These are phyloP conservation scores for Plutella xylostella DNA, from an alignment of 2,888 invertebrate species.

Conservation along the genomic window DNA sequence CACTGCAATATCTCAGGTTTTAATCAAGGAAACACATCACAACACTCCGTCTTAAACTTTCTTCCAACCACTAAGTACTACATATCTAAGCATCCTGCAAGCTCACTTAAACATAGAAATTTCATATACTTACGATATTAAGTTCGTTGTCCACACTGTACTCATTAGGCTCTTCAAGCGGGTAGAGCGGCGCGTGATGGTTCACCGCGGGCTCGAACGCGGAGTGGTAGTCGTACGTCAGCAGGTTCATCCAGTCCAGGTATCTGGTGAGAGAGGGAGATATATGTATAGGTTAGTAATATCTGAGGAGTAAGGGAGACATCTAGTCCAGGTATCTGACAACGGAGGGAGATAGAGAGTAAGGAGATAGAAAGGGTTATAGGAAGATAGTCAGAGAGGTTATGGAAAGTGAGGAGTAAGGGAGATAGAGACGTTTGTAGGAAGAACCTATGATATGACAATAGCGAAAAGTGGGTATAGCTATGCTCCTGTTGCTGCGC, in stretches of 20 bases:
- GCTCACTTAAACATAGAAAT: no score
- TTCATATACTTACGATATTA: constrained; percentile 89
- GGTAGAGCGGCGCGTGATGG: constrained; percentile 89
- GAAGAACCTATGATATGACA: no score
- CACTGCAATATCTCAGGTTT: no score
- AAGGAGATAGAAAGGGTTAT: background rate
- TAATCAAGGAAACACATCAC: no score
- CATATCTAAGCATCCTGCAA: no score
- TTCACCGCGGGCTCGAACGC: constrained; percentile 92
- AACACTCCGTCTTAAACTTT: no score
- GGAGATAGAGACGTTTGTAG: no score
- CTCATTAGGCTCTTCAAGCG: constrained; percentile 84
- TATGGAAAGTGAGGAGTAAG: background rate
- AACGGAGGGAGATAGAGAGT: background rate
- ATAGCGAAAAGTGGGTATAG: no score
- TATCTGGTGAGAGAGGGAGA: constrained; percentile 61
- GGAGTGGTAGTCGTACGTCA: constrained; percentile 94
- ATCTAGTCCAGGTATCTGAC: background rate
- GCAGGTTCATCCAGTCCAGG: constrained; percentile 91
- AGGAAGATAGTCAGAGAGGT: background rate
- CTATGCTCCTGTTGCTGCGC: no score
- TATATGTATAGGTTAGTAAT: background rate
- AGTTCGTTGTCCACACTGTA: constrained; percentile 90
- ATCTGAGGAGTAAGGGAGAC: background rate
- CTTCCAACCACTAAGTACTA: no score